Base-by-base conservation (phyloP, 1,140 invertebrate species). In the Achatina immaculata region DNA sequence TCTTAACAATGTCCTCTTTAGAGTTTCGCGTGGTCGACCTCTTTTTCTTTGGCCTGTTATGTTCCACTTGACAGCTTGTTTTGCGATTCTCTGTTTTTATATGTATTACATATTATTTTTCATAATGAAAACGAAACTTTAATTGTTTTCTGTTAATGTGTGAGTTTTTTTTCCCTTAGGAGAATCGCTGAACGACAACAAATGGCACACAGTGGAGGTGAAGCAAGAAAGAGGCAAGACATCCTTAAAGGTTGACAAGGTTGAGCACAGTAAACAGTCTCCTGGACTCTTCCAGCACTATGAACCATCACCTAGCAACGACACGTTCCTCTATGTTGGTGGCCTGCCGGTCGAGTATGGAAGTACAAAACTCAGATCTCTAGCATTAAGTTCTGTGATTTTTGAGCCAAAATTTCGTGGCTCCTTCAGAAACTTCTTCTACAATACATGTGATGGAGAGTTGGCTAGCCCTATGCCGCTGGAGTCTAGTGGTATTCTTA, bases 401-500 rank as follows among this genome's bases (percentile, higher is more conserved):
- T 87, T 88, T 71, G 84, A 88, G 62, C 83, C 88, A 14, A 83
- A 80, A 43, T 88, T 88, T 68, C 85, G 74, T 40, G 89, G 89
- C 21, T 84, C 80, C 36, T 84, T 90, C 16, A 66, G 88, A 31
- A 90, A 90, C 80, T 76, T 90, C 66, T 78, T 88, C 34, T 88
- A 86, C 62, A 85, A 83, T 58, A 87, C 88, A 71, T 90, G 89
- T 84, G 85, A 85, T 31, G 84, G 82, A 1, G 81, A 82, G 9
- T 51, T 82, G 19, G 71, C 85, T 31, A 78, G 83, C 55, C 87
- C 86, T 28, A 76, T 81, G 43, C 83, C 87, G 74, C 55, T 87
- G 24, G 85, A 85, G 40, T 83, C 68, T 34, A 43, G 74, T 28
- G 94, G 94, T 82, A 91, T 95, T 68, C 90, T 93, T 34, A 91